phyloP scores from a whole-genome alignment of 2,113 vertebrate species.

The Pao palembangensis region DNA sequence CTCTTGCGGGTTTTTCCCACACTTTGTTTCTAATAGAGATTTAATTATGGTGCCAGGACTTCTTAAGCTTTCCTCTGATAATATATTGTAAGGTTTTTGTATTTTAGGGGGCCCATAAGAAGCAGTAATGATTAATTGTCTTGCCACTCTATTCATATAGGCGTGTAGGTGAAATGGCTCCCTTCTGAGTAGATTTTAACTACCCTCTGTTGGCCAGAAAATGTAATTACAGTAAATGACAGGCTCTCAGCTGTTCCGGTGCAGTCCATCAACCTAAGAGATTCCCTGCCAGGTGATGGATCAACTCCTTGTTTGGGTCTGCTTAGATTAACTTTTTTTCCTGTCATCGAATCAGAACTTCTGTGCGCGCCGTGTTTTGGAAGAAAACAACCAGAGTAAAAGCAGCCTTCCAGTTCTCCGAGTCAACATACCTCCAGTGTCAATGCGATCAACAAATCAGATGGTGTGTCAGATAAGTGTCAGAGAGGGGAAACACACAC shows the following conservation, averaged over 20 bases:
- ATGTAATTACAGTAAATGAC: slow-evolving; percentile 57
- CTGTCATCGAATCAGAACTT: background rate
- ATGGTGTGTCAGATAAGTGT: slow-evolving; percentile 36
- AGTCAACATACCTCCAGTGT: slow-evolving; percentile 30
- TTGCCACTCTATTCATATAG: background rate
- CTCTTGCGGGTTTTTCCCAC: too few species aligned
- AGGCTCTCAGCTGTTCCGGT: slow-evolving; percentile 34
- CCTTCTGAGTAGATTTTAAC: slow-evolving; percentile 56
- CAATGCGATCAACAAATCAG: slow-evolving; percentile 30
- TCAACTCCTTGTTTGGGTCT: slow-evolving; percentile 13
- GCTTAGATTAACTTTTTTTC: slow-evolving; percentile 8
- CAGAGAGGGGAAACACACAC: slow-evolving; percentile 31
- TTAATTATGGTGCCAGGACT: too few species aligned
- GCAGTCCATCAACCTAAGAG: slow-evolving; percentile 15
- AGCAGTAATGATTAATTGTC: background rate
- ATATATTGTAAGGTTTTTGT: too few species aligned
- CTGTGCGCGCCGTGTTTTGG: background rate
- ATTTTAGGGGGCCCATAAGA: too few species aligned
- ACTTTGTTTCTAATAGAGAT: too few species aligned
- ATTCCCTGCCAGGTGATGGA: slow-evolving; percentile 23
- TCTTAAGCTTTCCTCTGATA: too few species aligned
- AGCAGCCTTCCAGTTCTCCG: slow-evolving; percentile 12
- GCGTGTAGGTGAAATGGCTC: background rate
- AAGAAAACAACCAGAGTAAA: background rate
- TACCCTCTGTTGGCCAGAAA: slow-evolving; percentile 70